phyloP scores from a whole-genome alignment of 2,797 vertebrate species.

The Chanos chanos region DNA sequence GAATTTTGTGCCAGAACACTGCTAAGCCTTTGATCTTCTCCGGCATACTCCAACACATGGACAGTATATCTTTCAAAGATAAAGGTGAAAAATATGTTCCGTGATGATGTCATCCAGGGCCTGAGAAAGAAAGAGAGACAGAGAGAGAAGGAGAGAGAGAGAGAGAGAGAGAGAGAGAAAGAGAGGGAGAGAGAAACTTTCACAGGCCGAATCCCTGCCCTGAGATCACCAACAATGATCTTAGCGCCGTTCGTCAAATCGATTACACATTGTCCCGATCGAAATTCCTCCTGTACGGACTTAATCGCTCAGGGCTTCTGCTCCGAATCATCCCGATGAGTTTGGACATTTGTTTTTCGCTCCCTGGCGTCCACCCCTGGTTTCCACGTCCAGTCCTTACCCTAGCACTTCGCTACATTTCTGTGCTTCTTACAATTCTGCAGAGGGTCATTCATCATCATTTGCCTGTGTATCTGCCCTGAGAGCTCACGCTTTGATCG shows the following conservation, averaged over 20 bases:
- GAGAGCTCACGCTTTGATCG: slow-evolving; percentile 95
- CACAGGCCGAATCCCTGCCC: slow-evolving; percentile 53
- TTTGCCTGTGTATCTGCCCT: slow-evolving; percentile 95
- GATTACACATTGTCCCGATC: slow-evolving; percentile 66
- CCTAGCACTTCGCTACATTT: slow-evolving; percentile 85
- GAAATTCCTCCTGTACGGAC: slow-evolving; percentile 60
- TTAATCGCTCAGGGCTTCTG: slow-evolving; percentile 69
- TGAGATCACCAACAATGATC: slow-evolving; percentile 63
- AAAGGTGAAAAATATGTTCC: slow-evolving; percentile 77
- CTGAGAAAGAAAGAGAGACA: slow-evolving; percentile 68
- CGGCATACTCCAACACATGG: slow-evolving; percentile 67
- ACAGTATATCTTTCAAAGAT: slow-evolving; percentile 80
- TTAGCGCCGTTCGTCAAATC: slow-evolving; percentile 70
- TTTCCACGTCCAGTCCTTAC: slow-evolving; percentile 61
- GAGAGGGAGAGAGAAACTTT: slow-evolving; percentile 70
- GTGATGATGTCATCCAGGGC: slow-evolving; percentile 75
- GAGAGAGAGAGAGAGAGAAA: slow-evolving; percentile 69
- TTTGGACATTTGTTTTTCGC: slow-evolving; percentile 70
- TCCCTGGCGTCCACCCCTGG: slow-evolving; percentile 38
- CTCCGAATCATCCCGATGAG: slow-evolving; percentile 76
- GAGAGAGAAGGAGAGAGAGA: slow-evolving; percentile 69
- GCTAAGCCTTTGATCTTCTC: slow-evolving; percentile 72
- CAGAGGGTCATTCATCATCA: slow-evolving; percentile 98
- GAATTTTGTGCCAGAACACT: slow-evolving; percentile 68
- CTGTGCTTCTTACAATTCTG: slow-evolving; percentile 89